These are phyloP conservation scores for Heliconius hewitsoni DNA, from an alignment of 1,140 invertebrate species.

Conservation along the genomic window DNA sequence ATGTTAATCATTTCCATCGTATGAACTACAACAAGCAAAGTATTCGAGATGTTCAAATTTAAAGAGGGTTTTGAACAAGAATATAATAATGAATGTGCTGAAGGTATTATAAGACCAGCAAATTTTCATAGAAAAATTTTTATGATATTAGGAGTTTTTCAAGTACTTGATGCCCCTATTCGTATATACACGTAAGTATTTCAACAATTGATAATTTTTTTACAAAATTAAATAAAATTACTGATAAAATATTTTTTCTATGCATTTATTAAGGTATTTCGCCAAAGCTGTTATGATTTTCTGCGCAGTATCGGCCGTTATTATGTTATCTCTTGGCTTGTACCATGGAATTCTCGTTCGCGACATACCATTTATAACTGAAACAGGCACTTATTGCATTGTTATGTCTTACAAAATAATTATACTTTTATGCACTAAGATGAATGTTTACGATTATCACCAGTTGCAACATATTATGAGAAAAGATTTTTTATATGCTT, in stretches of 20 bases:
- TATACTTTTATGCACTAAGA: conserved; percentile 49
- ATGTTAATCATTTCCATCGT: not conserved
- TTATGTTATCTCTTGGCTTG: conserved; percentile 32
- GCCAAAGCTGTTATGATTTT: conserved; percentile 38
- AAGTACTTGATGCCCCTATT: conserved; percentile 47
- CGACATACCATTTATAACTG: conserved; percentile 52
- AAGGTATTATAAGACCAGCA: conserved; percentile 49
- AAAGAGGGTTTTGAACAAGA: conserved; percentile 52
- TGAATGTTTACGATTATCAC: conserved; percentile 48
- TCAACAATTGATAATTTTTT: too few relatives aligned
- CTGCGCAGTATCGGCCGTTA: conserved; percentile 35
- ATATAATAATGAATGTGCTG: conserved; percentile 46
- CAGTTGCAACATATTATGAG: conserved; percentile 45
- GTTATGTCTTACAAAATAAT: conserved; percentile 51
- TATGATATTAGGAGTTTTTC: conserved; percentile 49
- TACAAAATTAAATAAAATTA: too few relatives aligned
- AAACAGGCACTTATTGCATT: conserved; percentile 53
- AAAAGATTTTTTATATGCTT: conserved; percentile 57
- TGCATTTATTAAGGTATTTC: conserved; percentile 24
- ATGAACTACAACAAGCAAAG: conserved; percentile 13
- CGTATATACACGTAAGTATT: conserved; percentile 46
- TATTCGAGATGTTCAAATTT: conserved; percentile 44
- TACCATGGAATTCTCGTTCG: conserved; percentile 44
- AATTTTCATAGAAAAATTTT: conserved; percentile 54
- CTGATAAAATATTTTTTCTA: not conserved